A percentile compares a stretch with the other conserved stretches of the same genome.
These are phyloP conservation scores for Menidia beryllina DNA, from an alignment of 2,113 vertebrate genomes.

Conservation along the genomic window DNA sequence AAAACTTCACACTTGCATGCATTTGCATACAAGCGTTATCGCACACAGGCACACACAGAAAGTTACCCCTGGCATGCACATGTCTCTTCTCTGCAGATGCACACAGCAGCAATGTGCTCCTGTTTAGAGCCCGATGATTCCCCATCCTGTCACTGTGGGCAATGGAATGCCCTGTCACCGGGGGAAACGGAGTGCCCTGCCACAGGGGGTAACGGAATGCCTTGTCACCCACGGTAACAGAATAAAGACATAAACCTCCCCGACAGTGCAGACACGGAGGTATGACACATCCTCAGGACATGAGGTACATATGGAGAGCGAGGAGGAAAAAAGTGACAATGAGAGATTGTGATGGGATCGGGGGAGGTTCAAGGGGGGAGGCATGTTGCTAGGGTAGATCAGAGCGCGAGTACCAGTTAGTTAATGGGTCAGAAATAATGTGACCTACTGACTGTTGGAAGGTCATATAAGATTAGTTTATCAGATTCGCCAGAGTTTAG, in stretches of 20 bases:
- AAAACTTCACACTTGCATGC: conserved; percentile 10
- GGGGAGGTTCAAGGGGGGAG: background rate
- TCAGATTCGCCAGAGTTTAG: conserved; percentile 11
- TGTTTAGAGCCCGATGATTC: conserved; percentile 53
- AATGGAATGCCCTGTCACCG: conserved; percentile 49
- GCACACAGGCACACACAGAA: conserved; percentile 34
- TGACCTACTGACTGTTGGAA: conserved; percentile 67
- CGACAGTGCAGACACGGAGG: conserved; percentile 61
- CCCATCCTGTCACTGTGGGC: conserved; percentile 54
- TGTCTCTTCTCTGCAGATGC: conserved; percentile 39
- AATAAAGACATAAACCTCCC: conserved; percentile 60
- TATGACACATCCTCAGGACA: conserved; percentile 65
- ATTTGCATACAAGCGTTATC: conserved; percentile 22
- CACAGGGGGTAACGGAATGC: conserved; percentile 40
- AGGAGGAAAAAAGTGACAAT: conserved; percentile 23
- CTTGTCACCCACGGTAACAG: conserved; percentile 50
- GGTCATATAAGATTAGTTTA: conserved; percentile 34
- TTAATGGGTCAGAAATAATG: conserved; percentile 73
- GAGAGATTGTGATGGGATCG: background rate
- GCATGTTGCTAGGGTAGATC: conserved; percentile 61
- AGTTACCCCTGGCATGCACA: conserved; percentile 41
- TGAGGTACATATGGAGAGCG: conserved; percentile 51
- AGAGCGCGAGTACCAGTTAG: conserved; percentile 65
- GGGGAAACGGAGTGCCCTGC: conserved; percentile 47
- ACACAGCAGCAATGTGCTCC: conserved; percentile 30